Evolutionary conservation across 1,140 invertebrate species (phyloP), one percentile per base, ranked within the genome.

Genomic region (Scaptomyza pallida): DNA sequence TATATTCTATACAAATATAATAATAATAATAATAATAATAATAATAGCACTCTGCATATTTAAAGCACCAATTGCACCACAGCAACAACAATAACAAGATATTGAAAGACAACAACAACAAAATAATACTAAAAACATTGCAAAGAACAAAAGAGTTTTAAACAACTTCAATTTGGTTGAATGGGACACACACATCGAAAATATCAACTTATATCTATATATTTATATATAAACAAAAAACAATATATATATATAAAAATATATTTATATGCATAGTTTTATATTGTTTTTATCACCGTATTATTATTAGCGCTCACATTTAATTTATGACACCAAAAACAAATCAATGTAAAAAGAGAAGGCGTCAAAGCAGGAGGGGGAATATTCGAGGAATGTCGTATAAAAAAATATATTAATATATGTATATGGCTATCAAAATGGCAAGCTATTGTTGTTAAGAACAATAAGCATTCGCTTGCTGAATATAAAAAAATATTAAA

Each of bases 41-140:
- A 44, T 69, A 59, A 85, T 72, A 71, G 73, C 81, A 86, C 77
- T 86, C 52, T 80, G 82, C 77, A 86, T 77, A 85, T 65, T 85
- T 74, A 71, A 68, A 77, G 80, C 77, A 80, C 65, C 77, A 86
- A 77, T 23, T 74, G 81, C 76, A 86, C 81, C 37, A 50, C 47
- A 60, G 51, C n/a, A 56, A 57, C 33, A 65, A 30, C 63, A 47
- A 62, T 15, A 65, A 30, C 63, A 78, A 71, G 55, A 55, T 40
- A 52, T 35, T 21, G 12, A 52, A n/a, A n/a, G n/a, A 16, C 30
- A 37, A 12, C 15, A 33, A 59, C 13, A 65, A 41, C 48, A 40
- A 55, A 59, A 61, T n/a, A 59, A 13, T 17, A n/a, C 45, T 62
- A 21, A 55, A 69, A 41, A 79, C 4, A 41, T 23, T 40, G 60